Conservation (phyloP, 2,797 vertebrate species). For the Pachyuromys duprasi region DNA sequence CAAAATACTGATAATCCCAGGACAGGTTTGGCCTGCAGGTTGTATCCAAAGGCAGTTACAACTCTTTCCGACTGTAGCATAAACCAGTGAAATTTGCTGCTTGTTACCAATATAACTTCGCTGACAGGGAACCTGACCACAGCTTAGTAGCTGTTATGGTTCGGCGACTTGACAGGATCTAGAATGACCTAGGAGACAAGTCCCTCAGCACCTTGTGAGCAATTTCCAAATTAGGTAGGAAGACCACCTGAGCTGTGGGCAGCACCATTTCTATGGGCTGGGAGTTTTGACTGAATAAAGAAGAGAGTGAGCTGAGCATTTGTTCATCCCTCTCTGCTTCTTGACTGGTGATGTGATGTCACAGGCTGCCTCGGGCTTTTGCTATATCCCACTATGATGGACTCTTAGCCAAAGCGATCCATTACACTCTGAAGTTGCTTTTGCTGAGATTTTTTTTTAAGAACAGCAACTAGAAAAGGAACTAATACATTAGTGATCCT, state of each 20-base stretch:
- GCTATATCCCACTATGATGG: background rate
- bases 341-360: background rate
- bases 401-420: background rate
- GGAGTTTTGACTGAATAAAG: background rate
- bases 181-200: background rate
- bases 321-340: background rate
- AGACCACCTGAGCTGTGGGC: background rate
- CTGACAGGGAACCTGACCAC: background rate
- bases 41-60: background rate
- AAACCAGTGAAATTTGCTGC: background rate
- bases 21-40: background rate
- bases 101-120: conserved; percentile 49
- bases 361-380: background rate
- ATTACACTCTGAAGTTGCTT: background rate
- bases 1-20: background rate
- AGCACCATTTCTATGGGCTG: background rate
- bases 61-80: conserved; percentile 41
- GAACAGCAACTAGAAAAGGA: background rate
- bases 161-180: background rate
- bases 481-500: background rate
- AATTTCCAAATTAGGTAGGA: background rate
- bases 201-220: background rate
- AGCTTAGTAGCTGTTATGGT: conserved; percentile 4
- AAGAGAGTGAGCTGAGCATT: background rate
- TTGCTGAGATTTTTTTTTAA: background rate